These are phyloP conservation scores for Chelonia mydas DNA, from an alignment of 2,797 vertebrate species.

Conservation along the genomic window DNA sequence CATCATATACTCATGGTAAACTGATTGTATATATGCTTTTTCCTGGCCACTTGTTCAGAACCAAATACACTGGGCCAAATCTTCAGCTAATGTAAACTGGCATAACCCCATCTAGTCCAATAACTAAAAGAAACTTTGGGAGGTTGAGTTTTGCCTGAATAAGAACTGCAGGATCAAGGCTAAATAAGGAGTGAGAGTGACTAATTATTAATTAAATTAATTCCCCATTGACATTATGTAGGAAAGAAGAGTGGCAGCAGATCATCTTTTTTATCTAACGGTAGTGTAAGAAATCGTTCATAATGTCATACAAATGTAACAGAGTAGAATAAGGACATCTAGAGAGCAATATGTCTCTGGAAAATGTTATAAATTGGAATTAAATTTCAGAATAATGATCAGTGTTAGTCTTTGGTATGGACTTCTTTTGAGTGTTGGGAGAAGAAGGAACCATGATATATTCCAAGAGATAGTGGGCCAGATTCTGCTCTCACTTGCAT, in stretches of 20 bases:
- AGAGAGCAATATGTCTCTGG: background rate
- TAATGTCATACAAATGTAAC: background rate
- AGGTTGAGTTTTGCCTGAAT: background rate
- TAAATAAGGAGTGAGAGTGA: background rate
- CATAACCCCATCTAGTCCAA: background rate
- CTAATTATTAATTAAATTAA: background rate
- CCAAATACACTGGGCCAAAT: background rate
- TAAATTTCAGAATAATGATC: background rate
- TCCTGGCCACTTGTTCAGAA: background rate
- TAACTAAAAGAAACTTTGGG: slow-evolving; percentile 20
- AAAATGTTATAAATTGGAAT: background rate
- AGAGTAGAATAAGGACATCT: background rate
- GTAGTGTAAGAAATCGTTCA: background rate
- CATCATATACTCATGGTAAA: background rate
- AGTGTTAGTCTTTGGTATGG: background rate
- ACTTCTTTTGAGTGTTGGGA: background rate
- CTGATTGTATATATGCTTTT: background rate
- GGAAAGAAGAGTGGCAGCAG: background rate
- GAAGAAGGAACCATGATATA: fast-evolving
- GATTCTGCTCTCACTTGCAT: background rate
- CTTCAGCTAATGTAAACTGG: background rate
- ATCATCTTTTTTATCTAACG: background rate
- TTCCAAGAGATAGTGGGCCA: background rate
- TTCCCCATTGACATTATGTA: background rate
- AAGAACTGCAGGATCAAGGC: background rate